Conservation (phyloP, 2,888 invertebrate genomes). For the Laspeyria flexula region DNA sequence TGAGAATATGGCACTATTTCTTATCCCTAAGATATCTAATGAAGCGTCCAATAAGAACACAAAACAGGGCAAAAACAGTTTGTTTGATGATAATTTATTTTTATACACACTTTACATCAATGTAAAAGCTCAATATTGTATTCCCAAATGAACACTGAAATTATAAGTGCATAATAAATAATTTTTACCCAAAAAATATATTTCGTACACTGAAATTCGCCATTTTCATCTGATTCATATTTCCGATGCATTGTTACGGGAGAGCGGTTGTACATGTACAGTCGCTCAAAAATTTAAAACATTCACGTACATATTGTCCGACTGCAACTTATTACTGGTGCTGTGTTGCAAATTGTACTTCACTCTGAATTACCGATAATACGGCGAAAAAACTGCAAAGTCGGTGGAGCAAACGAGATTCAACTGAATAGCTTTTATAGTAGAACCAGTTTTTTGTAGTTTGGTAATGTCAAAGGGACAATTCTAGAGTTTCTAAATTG, state of each 20-base stretch:
- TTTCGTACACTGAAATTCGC: background rate
- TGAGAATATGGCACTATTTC: no score
- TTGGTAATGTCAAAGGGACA: background rate
- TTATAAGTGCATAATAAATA: background rate
- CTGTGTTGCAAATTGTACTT: conserved; percentile 39
- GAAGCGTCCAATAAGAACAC: no score
- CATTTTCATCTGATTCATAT: conserved; percentile 21
- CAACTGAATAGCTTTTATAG: conserved; percentile 6
- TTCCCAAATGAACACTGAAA: background rate
- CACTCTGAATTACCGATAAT: conserved; percentile 30
- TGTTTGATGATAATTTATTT: no score
- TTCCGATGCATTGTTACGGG: conserved; percentile 27
- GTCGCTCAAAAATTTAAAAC: conserved; percentile 33
- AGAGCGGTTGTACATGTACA: conserved; percentile 7
- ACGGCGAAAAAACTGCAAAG: conserved; percentile 32
- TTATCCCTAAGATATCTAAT: no score
- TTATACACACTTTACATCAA: no score
- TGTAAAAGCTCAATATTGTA: background rate
- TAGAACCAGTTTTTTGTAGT: background rate
- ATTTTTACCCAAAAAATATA: background rate
- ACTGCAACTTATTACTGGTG: conserved; percentile 33
- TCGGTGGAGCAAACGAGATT: conserved; percentile 5
- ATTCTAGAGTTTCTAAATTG: no score
- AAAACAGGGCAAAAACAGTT: no score
- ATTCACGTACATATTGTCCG: conserved; percentile 33